Evolutionary conservation across 1,140 invertebrate genomes (phyloP).

Genomic region (Mercenaria mercenaria): DNA sequence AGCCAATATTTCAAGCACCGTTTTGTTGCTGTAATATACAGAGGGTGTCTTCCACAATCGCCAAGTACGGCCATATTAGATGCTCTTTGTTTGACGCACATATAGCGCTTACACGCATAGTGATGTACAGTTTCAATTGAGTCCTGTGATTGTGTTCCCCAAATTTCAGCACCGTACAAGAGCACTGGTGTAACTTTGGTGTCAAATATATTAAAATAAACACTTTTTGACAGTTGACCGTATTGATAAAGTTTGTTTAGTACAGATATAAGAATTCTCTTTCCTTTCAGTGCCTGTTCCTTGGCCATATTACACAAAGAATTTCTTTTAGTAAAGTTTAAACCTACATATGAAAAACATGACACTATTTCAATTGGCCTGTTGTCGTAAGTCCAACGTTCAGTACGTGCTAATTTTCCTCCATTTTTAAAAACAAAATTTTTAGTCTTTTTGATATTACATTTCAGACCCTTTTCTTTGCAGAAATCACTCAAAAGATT

Average conservation of each 20-base stretch:
- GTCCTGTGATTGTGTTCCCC: background rate
- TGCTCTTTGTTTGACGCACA: background rate
- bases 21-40: background rate
- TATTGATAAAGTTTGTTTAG: background rate
- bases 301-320: background rate
- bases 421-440: conserved; percentile 12
- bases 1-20: background rate
- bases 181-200: background rate
- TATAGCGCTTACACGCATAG: conserved; percentile 2
- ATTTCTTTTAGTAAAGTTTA: background rate
- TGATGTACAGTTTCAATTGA: conserved; percentile 1
- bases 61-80: background rate
- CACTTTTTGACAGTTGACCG: background rate
- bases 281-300: background rate
- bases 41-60: too few relatives aligned
- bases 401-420: background rate
- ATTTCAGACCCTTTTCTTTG: background rate
- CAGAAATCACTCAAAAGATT: background rate
- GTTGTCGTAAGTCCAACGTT: too few relatives aligned
- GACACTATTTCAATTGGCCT: background rate
- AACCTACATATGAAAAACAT: background rate
- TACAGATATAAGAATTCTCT: background rate
- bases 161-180: background rate
- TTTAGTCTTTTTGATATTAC: conserved; percentile 9
- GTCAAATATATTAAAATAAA: conserved; percentile 15